Base-by-base conservation (phyloP, 2,113 vertebrate genomes). In the Pterophyllum scalare region DNA sequence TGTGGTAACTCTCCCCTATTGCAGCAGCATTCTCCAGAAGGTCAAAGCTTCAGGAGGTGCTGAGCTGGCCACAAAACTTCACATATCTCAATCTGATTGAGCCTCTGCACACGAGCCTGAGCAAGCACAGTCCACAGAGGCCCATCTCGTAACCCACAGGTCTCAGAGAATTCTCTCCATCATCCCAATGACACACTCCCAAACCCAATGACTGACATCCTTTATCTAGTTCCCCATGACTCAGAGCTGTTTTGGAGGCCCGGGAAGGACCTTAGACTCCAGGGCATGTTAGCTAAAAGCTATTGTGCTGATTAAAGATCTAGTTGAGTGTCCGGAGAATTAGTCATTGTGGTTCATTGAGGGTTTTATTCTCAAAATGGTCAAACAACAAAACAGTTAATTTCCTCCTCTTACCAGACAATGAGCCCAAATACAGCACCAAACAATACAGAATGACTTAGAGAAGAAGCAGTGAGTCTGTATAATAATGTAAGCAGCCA, bases 391-490 rank as follows among this genome's bases (percentile, higher is more conserved):
- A 46, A 19, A 17, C 26, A 46, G 62, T 43, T 22, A 65, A 43
- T 43, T 24, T 43, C 24, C 62, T 43, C 22, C 22, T 67, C 8
- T 0, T 46, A 4, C n/a, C 22, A 43, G 22, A 46, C 38, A 65
- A 26, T 3, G 22, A 46, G 62, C 43, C 38, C 2, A 49, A 17
- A 15, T 6, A 49, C 46, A 54, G 7, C 2, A 20, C 3, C 17
- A 54, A 19, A 54, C 19, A 7, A 54, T 54, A 54, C 8, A 49
- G 64, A 67, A 67, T 7, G 4, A 22, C 26, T 67, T 26, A 46
- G 8, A 67, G 0, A 46, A 67, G 38, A 5, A 0, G n/a, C n/a
- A n/a, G n/a, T n/a, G n/a, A n/a, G 38, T 67, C 22, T 46, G 14
- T 70, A 12, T 19, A 49, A 46, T 43, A 70, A 54, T 19, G n/a